Conservation (phyloP, 2,797 vertebrate species). For the Odontamblyopus lacepedii region DNA sequence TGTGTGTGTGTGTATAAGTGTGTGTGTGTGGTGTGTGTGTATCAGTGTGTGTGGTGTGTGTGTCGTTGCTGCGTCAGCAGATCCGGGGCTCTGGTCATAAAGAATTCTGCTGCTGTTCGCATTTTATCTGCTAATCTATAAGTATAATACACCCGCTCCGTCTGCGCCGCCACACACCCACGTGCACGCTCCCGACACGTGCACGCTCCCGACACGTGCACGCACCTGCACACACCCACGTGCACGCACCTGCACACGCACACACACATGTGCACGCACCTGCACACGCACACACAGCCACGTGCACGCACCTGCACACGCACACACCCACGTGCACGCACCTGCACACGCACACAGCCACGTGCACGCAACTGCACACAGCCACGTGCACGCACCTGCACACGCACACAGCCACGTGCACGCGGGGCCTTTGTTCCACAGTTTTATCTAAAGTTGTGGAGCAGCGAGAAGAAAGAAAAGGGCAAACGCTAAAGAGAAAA, state of each 20-base stretch:
- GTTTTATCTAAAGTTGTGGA: constrained; percentile 4
- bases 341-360: neutral
- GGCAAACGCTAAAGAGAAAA: neutral
- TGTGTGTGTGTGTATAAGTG: neutral
- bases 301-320: neutral
- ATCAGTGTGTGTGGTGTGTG: constrained; percentile 3
- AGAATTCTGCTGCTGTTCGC: constrained; percentile 76
- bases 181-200: neutral
- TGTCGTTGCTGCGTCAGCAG: constrained; percentile 59
- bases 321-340: too few species aligned
- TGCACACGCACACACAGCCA: neutral
- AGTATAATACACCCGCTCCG: constrained; percentile 60
- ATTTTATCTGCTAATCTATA: constrained; percentile 76
- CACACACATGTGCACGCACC: neutral
- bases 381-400: neutral
- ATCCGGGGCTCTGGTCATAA: constrained; percentile 68
- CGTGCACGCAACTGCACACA: neutral
- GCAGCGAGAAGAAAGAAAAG: neutral
- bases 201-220: neutral
- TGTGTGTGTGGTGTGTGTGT: neutral
- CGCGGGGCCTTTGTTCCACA: neutral
- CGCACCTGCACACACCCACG: neutral
- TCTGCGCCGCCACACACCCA: neutral
- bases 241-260: too few species aligned
- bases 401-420: neutral